These are phyloP conservation scores for Phrynocephalus guinanensis DNA, from an alignment of 2,797 vertebrate species.

Conservation along the genomic window DNA sequence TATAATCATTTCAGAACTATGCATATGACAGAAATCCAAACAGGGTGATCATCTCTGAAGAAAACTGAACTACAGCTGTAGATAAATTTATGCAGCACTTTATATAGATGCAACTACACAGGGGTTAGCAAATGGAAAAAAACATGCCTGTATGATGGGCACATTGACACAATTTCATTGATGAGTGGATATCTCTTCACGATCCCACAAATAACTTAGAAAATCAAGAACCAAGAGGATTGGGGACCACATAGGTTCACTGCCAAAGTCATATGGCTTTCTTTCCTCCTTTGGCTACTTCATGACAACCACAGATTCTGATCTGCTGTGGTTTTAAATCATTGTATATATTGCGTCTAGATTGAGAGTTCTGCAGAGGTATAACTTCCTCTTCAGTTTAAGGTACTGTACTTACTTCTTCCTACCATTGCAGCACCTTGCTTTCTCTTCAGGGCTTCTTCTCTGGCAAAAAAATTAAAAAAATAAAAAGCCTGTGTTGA, in stretches of 20 bases:
- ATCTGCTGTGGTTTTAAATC: not conserved
- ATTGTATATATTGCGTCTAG: not conserved
- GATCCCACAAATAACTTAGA: not conserved
- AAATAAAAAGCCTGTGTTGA: conserved; percentile 40
- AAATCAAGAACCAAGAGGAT: not conserved
- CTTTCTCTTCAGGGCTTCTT: conserved; percentile 48
- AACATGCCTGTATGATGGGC: not conserved
- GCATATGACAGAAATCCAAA: not conserved
- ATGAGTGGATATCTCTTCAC: too few relatives aligned
- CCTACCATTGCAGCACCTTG: conserved; percentile 1
- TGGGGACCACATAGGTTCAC: not conserved
- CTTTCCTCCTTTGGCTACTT: not conserved
- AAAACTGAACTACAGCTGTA: not conserved
- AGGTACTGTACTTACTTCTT: conserved; percentile 23
- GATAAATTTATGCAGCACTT: not conserved
- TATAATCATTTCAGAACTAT: not conserved
- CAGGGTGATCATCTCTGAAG: not conserved
- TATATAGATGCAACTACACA: not conserved
- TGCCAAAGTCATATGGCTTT: not conserved
- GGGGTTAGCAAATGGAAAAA: not conserved
- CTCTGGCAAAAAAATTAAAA: conserved; percentile 24
- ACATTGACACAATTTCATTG: not conserved
- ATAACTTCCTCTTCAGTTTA: conserved; percentile 45
- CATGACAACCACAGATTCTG: too few relatives aligned
- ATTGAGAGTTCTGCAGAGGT: conserved; percentile 28